phyloP scores from a whole-genome alignment of 2,888 invertebrate genomes.

The Cyclophora punctaria region DNA sequence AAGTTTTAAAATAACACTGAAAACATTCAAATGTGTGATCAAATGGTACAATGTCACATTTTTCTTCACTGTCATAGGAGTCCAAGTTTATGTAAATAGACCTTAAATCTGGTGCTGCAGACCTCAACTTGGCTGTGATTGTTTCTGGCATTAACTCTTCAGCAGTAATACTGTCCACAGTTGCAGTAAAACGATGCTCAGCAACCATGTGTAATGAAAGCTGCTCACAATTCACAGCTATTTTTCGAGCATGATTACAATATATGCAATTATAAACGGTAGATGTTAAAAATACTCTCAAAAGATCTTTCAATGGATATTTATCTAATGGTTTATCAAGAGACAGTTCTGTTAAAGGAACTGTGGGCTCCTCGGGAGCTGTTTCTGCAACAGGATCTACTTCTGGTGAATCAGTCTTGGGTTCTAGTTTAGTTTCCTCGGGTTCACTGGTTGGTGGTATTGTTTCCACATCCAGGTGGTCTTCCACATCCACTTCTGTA shows the following conservation, averaged over 20 bases:
- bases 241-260: constrained; percentile 89
- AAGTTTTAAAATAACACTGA: constrained; percentile 86
- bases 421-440: constrained; percentile 39
- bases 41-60: constrained; percentile 71
- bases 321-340: constrained; percentile 84
- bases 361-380: constrained; percentile 66
- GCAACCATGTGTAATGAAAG: constrained; percentile 86
- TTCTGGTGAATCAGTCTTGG: constrained; percentile 45
- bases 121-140: constrained; percentile 80
- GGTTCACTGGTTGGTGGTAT: constrained; percentile 9
- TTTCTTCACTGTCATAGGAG: constrained; percentile 78
- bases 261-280: constrained; percentile 84
- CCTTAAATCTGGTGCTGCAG: constrained; percentile 76
- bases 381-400: constrained; percentile 39
- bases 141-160: constrained; percentile 82
- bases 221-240: constrained; percentile 88
- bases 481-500: constrained; percentile 23
- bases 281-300: constrained; percentile 82
- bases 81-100: constrained; percentile 82
- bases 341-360: constrained; percentile 80
- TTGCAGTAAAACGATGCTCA: constrained; percentile 86
- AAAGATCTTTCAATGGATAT: constrained; percentile 80
- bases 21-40: constrained; percentile 89
- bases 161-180: constrained; percentile 84
- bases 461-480: constrained; percentile 20